phyloP scores from a whole-genome alignment of 92 coral and sea anemone genomes.

The Epizoanthus scotinus region DNA sequence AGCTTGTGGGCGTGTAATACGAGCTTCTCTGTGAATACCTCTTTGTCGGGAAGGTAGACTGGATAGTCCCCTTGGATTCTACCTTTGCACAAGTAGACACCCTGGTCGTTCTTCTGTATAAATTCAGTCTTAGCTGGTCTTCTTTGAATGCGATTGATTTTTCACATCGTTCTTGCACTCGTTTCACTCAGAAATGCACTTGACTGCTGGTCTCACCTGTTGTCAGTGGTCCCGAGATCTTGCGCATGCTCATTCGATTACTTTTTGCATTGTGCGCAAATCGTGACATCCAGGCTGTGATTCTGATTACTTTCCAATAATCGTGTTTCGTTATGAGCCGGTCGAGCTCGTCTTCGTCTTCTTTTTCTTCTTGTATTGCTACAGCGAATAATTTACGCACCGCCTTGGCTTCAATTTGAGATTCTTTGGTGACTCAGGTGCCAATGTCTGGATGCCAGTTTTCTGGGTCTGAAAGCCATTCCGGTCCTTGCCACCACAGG shows the following conservation, averaged over 20 bases:
- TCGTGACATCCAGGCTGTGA: conserved; percentile 1
- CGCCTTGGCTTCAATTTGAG: conserved; percentile 61
- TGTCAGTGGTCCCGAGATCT: conserved; percentile 38
- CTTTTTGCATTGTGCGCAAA: conserved; percentile 10
- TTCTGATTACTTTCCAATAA: conserved; percentile 4
- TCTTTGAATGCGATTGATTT: conserved; percentile 15
- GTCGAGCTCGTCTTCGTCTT: conserved; percentile 29
- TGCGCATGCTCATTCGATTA: background rate
- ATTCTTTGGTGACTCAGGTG: conserved; percentile 53
- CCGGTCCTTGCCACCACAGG: conserved; percentile 76
- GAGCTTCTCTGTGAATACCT: no score
- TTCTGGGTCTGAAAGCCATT: conserved; percentile 61
- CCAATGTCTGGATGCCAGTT: conserved; percentile 65
- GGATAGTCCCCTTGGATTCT: conserved; percentile 49
- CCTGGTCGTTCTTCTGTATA: conserved; percentile 22
- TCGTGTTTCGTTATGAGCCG: background rate
- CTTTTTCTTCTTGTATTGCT: conserved; percentile 50
- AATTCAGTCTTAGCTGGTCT: conserved; percentile 23
- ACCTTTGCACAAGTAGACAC: conserved; percentile 26
- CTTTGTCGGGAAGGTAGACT: no score
- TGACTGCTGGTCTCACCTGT: conserved; percentile 43
- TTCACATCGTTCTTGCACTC: conserved; percentile 28
- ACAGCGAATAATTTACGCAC: conserved; percentile 63
- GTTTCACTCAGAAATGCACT: conserved; percentile 28
- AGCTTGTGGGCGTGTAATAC: conserved; percentile 36